Evolutionary conservation across 1,140 invertebrate species (phyloP), one percentile per base, ranked within the genome.

Genomic region (Zaprionus africanus): DNA sequence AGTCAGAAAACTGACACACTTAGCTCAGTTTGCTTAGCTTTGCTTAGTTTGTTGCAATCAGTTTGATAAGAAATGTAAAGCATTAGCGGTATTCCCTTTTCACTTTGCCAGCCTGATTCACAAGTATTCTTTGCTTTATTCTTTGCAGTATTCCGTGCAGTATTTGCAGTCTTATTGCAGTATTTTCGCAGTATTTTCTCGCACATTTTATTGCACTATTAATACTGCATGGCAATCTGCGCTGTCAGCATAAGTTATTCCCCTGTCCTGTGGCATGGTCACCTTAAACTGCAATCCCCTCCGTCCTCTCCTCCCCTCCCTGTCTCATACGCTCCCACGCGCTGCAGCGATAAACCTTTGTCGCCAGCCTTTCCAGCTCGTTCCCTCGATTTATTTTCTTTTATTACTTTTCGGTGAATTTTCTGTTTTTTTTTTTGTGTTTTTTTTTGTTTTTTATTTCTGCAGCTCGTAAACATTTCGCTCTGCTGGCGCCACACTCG

Each of bases 401-500:
- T 64, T 74, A 73, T 70, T 56, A 66, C 66, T 54, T 73, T 80
- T 65, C 65, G 61, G 26, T 56, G 61, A 36, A 54, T 69, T 58
- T 69, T 63, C 76, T 64, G 66, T 68, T 56, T 76, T 60, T 65
- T 76, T 76, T 22, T 51, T 22, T 51, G 4, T 56, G 15, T 56
- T 22, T 51, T 2, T 54, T 54, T 56, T 56, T 56, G 13, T 56
- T 56, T 67, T 75, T 75, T 82, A 70, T 82, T 81, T 67, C 31
- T 63, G 36, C 46, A 61, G 60, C 82, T 85, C 78, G 82, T 85
- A 85, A 85, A 85, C 74, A 84, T 76, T 78, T 60, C 64, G 69
- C 66, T 78, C 76, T 79, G 79, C 64, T 76, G 78, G 61, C n/a
- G 51, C 41, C 31, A 28, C 46, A 34, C 41, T 62, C 73, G 61